phyloP scores from a whole-genome alignment of 2,888 invertebrate species.

The Sinhomidia bicolor region DNA sequence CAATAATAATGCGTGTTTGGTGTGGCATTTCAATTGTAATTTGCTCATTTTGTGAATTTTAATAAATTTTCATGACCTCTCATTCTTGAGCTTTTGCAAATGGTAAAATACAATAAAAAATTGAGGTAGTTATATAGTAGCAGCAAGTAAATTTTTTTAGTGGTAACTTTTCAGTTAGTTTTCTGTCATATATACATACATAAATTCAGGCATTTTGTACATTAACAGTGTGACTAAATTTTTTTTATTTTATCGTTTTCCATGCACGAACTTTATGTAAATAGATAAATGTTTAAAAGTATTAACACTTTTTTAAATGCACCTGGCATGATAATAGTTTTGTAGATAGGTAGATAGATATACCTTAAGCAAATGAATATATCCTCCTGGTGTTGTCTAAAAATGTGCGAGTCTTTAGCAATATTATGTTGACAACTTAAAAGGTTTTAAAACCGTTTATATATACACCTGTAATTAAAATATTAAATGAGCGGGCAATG shows the following conservation, averaged over 20 bases:
- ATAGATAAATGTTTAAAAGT: constrained; percentile 48
- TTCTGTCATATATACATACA: constrained; percentile 52
- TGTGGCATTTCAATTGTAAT: constrained; percentile 69
- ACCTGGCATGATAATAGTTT: neutral
- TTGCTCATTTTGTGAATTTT: constrained; percentile 67
- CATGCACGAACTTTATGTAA: constrained; percentile 60
- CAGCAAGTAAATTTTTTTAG: neutral
- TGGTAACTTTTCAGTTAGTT: constrained; percentile 35
- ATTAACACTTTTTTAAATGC: constrained; percentile 47
- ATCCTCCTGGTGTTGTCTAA: neutral
- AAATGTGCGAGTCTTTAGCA: neutral
- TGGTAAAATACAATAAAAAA: neutral
- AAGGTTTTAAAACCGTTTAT: constrained; percentile 25
- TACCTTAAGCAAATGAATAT: too few relatives aligned
- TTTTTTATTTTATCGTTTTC: constrained; percentile 58
- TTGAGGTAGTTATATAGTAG: neutral
- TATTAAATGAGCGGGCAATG: neutral
- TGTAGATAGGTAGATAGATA: too few relatives aligned
- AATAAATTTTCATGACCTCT: constrained; percentile 64
- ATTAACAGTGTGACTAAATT: neutral
- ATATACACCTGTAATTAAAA: constrained; percentile 32
- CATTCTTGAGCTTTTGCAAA: constrained; percentile 5
- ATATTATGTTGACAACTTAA: neutral
- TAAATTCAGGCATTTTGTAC: constrained; percentile 46
- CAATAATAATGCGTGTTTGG: constrained; percentile 60